Conservation (phyloP, 2,888 invertebrate species). For the Nemoura dubitans region DNA sequence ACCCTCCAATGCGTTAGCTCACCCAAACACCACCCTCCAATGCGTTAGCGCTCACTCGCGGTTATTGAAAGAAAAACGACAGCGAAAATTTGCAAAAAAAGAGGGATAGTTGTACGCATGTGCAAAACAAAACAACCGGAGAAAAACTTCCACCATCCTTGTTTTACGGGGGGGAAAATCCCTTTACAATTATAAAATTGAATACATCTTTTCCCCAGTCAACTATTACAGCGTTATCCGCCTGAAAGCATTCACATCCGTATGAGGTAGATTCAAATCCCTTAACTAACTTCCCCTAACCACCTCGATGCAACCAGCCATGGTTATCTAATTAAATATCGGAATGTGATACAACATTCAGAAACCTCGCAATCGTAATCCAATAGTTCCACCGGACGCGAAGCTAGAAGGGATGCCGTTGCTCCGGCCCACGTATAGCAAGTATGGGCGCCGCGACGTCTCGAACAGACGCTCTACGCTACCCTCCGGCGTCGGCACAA, state of each 20-base stretch:
- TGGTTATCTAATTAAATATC: constrained; percentile 8
- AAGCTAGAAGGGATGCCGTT: background rate
- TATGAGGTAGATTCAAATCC: background rate
- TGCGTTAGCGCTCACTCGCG: background rate
- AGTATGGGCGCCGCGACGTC: too few species aligned
- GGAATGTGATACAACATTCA: background rate
- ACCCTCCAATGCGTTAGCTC: background rate
- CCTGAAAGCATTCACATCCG: too few species aligned
- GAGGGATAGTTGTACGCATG: background rate
- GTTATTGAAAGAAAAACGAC: background rate
- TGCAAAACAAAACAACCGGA: background rate
- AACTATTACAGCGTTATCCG: background rate
- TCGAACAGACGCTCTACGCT: background rate
- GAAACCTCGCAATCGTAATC: background rate
- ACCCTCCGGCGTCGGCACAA: background rate
- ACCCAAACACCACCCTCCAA: background rate
- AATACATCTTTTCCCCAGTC: background rate
- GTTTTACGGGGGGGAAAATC: background rate
- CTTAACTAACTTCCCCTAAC: background rate
- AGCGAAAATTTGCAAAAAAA: background rate
- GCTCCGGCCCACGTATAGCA: too few species aligned
- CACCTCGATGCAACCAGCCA: background rate
- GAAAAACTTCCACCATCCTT: background rate
- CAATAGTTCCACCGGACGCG: background rate
- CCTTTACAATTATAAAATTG: background rate